Percentiles rank a stretch among this genome's conserved stretches.
Evolutionary conservation across 2,113 vertebrate species (phyloP).

Genomic region (Nothoprocta perdicaria): DNA sequence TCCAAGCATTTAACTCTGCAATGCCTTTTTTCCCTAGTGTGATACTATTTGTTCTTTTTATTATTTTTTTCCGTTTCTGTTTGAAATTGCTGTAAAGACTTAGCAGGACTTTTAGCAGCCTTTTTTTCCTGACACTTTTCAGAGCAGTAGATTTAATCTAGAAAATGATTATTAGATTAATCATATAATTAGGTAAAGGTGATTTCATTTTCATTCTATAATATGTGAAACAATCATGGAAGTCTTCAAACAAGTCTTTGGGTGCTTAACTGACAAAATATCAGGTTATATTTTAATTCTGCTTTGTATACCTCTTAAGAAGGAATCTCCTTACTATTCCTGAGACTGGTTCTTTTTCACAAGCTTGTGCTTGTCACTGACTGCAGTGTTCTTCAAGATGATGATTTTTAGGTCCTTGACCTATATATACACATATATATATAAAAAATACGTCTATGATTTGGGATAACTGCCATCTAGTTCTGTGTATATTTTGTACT

Average conservation of each 20-base stretch:
- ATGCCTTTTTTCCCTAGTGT: background rate
- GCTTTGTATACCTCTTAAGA: background rate
- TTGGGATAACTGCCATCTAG: background rate
- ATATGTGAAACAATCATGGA: background rate
- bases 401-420: background rate
- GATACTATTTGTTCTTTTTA: background rate
- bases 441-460: background rate
- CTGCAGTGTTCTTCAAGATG: accelerated
- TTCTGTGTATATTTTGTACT: background rate
- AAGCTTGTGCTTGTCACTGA: background rate
- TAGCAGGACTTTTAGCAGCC: background rate
- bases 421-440: too few species aligned
- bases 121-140: background rate
- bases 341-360: background rate
- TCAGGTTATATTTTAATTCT: background rate
- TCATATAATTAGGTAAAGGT: background rate
- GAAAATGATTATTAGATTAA: background rate
- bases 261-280: background rate
- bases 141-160: background rate
- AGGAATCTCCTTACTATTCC: background rate
- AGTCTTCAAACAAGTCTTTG: background rate
- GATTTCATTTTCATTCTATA: background rate
- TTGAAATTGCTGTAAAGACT: background rate
- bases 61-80: background rate
- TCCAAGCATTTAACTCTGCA: background rate